Conservation (phyloP, 2,888 invertebrate species). For the Unio delphinus region DNA sequence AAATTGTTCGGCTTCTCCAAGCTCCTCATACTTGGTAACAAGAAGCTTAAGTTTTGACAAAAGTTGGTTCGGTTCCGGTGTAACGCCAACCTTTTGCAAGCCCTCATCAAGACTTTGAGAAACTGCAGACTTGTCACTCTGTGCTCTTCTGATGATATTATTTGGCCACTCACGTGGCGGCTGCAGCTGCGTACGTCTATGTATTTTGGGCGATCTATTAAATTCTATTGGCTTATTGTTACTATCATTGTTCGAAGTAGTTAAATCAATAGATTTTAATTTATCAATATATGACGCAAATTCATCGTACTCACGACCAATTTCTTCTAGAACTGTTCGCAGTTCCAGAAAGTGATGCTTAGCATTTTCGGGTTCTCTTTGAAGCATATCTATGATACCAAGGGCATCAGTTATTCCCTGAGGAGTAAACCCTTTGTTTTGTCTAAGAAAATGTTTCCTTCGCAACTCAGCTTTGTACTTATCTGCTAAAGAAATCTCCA, state of each 20-base stretch:
- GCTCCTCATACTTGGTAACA: slow-evolving; percentile 21
- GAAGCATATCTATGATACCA: slow-evolving; percentile 22
- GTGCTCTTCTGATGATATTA: slow-evolving; percentile 20
- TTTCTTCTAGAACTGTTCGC: slow-evolving; percentile 26
- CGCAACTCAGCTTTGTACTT: slow-evolving; percentile 40
- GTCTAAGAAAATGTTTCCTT: slow-evolving; percentile 36
- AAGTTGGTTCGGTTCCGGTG: slow-evolving; percentile 23
- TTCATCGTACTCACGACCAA: slow-evolving; percentile 41
- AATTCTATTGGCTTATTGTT: not conserved
- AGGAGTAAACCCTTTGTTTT: slow-evolving; percentile 34
- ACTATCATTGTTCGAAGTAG: slow-evolving; percentile 1
- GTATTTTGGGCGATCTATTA: slow-evolving; percentile 13
- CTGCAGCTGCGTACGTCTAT: slow-evolving; percentile 9
- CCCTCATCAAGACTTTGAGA: slow-evolving; percentile 17
- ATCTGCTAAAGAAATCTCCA: slow-evolving; percentile 42
- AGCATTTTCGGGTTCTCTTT: slow-evolving; percentile 16
- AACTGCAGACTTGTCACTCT: slow-evolving; percentile 10
- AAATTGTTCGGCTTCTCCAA: slow-evolving; percentile 25
- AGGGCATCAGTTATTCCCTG: slow-evolving; percentile 34
- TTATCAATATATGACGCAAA: slow-evolving; percentile 39
- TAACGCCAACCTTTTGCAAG: slow-evolving; percentile 11
- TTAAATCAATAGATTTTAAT: slow-evolving; percentile 10
- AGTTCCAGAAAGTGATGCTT: slow-evolving; percentile 26
- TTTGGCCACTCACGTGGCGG: slow-evolving; percentile 20
- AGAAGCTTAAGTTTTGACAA: slow-evolving; percentile 24